Conservation (phyloP, 2,888 invertebrate species). For the Diarsia mendica region DNA sequence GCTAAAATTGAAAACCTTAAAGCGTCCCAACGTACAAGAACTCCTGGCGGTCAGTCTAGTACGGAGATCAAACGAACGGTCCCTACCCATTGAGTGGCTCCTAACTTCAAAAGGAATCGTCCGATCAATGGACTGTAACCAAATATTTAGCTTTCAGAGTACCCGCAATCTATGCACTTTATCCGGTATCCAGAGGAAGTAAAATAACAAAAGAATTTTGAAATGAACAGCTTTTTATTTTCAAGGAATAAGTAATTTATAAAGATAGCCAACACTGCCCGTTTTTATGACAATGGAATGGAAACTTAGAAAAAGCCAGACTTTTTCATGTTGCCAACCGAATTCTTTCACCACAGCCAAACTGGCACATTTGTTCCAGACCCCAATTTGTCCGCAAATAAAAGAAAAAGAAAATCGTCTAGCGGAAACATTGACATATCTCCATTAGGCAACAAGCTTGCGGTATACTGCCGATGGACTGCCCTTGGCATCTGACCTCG, state of each 20-base stretch:
- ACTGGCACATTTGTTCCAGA: constrained; percentile 10
- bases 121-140: constrained; percentile 7
- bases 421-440: constrained; percentile 40
- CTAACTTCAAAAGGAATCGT: constrained; percentile 26
- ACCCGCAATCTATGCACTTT: background rate
- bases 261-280: background rate
- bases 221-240: constrained; percentile 4
- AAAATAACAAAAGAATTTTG: background rate
- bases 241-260: background rate
- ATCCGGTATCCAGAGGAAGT: background rate
- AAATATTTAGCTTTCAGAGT: constrained; percentile 5
- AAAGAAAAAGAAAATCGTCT: constrained; percentile 47
- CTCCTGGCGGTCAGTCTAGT: constrained; percentile 14
- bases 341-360: constrained; percentile 1
- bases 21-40: constrained; percentile 13
- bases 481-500: constrained; percentile 54
- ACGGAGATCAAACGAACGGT: constrained; percentile 30
- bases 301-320: background rate
- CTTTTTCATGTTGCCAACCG: constrained; percentile 4
- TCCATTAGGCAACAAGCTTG: constrained; percentile 43
- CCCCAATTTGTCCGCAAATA: constrained; percentile 39
- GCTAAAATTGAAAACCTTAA: constrained; percentile 2
- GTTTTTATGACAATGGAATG: background rate
- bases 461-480: constrained; percentile 46
- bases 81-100: constrained; percentile 4